Base-by-base conservation (phyloP, 2,797 vertebrate genomes). In the Hozukius guyotensis region DNA sequence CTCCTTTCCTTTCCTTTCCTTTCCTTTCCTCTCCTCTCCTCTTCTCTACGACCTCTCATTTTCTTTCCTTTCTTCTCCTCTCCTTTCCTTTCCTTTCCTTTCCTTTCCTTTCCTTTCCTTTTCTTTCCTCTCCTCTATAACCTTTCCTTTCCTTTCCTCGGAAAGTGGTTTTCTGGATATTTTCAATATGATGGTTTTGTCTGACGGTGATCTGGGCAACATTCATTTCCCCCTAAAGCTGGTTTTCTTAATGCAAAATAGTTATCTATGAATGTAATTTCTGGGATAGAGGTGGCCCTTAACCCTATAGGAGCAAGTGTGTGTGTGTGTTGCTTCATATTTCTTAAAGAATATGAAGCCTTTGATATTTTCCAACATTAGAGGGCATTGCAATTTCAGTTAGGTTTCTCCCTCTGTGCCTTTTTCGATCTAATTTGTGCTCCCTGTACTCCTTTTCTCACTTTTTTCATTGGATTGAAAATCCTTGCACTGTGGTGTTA, bases 301-400 rank as follows among this genome's bases (percentile, higher is more conserved):
- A 38, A 77, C 36, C 66, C 22, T 34, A 12, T 11, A 49, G 49
- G 32, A 71, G 34, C 32, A 66, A 75, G 32, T n/a, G 59, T 24
- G 66, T 65, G 53, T n/a, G 59, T 24, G 46, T 49, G 46, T 20
- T 20, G 56, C 38, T 36, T 71, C 32, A 71, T 52, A 68, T 75
- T 75, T 75, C 34, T 67, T 64, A 70, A 84, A 76, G 56, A 84
- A 71, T 78, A 46, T 72, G 59, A 71, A 75, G 70, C 34, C 56
- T 69, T 81, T 80, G 81, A 70, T 72, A 63, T 80, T 74, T 74
- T 12, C 55, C 46, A 76, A 38, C 52, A 66, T 79, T 66, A 61
- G 69, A 72, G n/a, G 56, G 42, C 65, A 75, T 71, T 79, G 72
- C 29, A 66, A 72, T 82, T 72, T 49, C 24, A 61, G 52, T 77